A percentile compares a stretch with the other conserved stretches of the same genome.
Conservation (phyloP, 2,113 vertebrate genomes). For the Nerophis ophidion region DNA sequence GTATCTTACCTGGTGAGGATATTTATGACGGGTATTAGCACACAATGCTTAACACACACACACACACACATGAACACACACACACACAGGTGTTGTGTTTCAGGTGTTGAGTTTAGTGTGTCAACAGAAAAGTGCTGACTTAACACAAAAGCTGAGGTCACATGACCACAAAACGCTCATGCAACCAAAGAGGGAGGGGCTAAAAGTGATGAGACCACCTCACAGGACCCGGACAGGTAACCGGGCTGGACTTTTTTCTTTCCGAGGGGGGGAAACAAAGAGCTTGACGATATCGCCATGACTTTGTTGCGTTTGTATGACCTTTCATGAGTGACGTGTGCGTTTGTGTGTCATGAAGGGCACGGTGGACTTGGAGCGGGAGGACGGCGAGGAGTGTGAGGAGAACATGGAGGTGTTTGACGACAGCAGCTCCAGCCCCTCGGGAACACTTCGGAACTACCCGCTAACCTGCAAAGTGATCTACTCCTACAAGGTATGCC, state of each 20-base stretch:
- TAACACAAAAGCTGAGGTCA: conserved; percentile 42
- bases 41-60: background rate
- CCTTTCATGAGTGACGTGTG: conserved; percentile 17
- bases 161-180: conserved; percentile 40
- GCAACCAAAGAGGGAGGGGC: conserved; percentile 48
- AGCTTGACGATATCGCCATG: conserved; percentile 21
- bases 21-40: background rate
- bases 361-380: conserved; percentile 83
- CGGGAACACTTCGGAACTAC: conserved; percentile 95
- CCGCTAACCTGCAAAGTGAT: conserved; percentile 97
- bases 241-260: background rate
- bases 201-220: conserved; percentile 19
- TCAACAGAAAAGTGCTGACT: conserved; percentile 66
- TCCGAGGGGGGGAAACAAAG: conserved; percentile 23
- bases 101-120: conserved; percentile 45
- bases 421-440: conserved; percentile 95
- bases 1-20: too few species aligned
- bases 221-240: background rate
- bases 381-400: conserved; percentile 92
- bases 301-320: conserved; percentile 10
- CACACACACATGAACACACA: background rate
- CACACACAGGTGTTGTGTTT: conserved; percentile 34
- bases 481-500: conserved; percentile 91
- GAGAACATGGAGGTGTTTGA: conserved; percentile 97
- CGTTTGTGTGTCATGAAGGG: conserved; percentile 68